These are phyloP conservation scores for fruit fly (Drosophila melanogaster) DNA, from an alignment of 1,140 invertebrate genomes.

Conservation along the genomic window Release_6_plus_ISO1_MT NT_037436.4:1382001-1382500, in stretches of 20 bases:
- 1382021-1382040: conserved; percentile 64
- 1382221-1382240: too few species aligned
- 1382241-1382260: too few species aligned
- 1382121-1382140: conserved; percentile 34
- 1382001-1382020: conserved; percentile 57
- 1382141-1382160: conserved; percentile 71
- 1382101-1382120: conserved; percentile 35
- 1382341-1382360: conserved; percentile 17
- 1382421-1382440: conserved; percentile 79
- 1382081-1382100: conserved; percentile 46
- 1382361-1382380: conserved; percentile 43
- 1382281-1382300: conserved; percentile 26
- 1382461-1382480: conserved; percentile 58
- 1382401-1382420: conserved; percentile 66
- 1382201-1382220: neutral
- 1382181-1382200: conserved; percentile 9
- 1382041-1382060: conserved; percentile 68
- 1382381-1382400: conserved; percentile 25
- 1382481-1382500: conserved; percentile 45
- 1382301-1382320: conserved; percentile 63
- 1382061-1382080: conserved; percentile 73
- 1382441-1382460: conserved; percentile 75
- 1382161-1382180: conserved; percentile 24
- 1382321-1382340: conserved; percentile 40
- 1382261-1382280: conserved; percentile 39